Evolutionary conservation across 2,113 vertebrate species (phyloP), one percentile per base, ranked within the genome.

Genomic region (Hyperopisus bebe): DNA sequence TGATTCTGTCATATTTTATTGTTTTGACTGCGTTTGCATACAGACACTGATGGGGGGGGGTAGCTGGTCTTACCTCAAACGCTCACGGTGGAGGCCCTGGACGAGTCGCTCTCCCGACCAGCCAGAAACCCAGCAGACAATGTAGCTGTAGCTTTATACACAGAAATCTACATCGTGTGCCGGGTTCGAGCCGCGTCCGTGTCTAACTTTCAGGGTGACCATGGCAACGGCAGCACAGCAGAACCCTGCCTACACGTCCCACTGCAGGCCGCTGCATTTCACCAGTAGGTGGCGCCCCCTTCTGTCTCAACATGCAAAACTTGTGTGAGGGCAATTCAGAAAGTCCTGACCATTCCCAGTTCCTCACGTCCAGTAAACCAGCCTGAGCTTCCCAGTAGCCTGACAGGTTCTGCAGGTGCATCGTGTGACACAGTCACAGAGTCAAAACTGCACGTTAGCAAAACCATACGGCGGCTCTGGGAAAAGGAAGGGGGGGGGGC

Each of bases 71-170:
- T 91, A 95, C 94, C 93, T 90, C 21, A 27, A 24, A 66, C 19
- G 27, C 66, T 24, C 86, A 74, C 0, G 4, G 19, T 24, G n/a
- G 39, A 6, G 35, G 21, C 84, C 87, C 39, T 51, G 88, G 21
- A 0, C 4, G 17, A 2, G 93, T 35, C n/a, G 94, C 88, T 92
- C 91, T 90, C 91, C 95, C 95, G 96, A 96, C 96, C 94, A 96
- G 96, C 97, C 97, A 96, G 98, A 99, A 99, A 99, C 98, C 98
- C 98, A 99, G 98, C 98, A 99, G 98, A 99, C 98, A 99, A 99
- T 99, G 98, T 99, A 99, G 98, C 98, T 99, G 98, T 99, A 98
- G 96, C 95, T 96, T 95, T 94, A 97, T 62, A 93, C 97, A 99
- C 98, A 99, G 98, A 97, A 97, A 97, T 98, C 98, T 99, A 99